Conservation (phyloP, 1,140 invertebrate species). For the Caenorhabditis brenneri region DNA sequence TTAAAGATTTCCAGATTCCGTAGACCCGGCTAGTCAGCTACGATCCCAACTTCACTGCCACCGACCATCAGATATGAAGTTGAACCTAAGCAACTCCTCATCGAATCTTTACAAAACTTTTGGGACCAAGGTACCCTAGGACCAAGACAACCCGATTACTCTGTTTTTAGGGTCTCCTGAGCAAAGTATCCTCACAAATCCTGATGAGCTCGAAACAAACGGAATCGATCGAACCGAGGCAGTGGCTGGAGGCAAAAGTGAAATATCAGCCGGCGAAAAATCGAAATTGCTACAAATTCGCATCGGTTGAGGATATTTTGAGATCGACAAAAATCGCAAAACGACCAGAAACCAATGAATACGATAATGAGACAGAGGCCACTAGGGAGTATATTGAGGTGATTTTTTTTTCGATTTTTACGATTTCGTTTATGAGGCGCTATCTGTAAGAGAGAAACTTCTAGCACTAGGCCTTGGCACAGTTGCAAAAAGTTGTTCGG, state of each 20-base stretch:
- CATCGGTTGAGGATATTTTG: slow-evolving; percentile 15
- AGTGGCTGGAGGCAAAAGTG: background rate
- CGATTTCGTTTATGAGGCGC: background rate
- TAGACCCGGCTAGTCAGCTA: background rate
- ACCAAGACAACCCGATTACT: background rate
- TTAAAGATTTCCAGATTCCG: background rate
- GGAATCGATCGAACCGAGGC: background rate
- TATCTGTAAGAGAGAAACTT: too few species aligned
- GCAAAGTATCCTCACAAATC: background rate
- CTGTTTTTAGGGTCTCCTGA: background rate
- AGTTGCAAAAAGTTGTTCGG: too few species aligned
- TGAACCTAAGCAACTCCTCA: background rate
- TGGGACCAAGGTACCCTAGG: background rate
- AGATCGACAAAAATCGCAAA: background rate
- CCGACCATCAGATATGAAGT: background rate
- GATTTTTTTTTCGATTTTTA: background rate
- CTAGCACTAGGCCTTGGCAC: too few species aligned
- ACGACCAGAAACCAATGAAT: slow-evolving; percentile 14
- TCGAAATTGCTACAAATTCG: slow-evolving; percentile 14
- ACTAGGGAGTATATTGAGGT: slow-evolving; percentile 3
- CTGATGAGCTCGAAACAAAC: background rate
- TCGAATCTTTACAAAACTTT: background rate
- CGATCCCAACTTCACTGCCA: background rate
- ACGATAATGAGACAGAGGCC: slow-evolving; percentile 14
- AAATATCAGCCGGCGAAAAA: slow-evolving; percentile 1